Percentiles rank a stretch among this genome's conserved stretches.
These are phyloP conservation scores for Ahaetulla prasina DNA, from an alignment of 2,113 vertebrate species.

Conservation along the genomic window DNA sequence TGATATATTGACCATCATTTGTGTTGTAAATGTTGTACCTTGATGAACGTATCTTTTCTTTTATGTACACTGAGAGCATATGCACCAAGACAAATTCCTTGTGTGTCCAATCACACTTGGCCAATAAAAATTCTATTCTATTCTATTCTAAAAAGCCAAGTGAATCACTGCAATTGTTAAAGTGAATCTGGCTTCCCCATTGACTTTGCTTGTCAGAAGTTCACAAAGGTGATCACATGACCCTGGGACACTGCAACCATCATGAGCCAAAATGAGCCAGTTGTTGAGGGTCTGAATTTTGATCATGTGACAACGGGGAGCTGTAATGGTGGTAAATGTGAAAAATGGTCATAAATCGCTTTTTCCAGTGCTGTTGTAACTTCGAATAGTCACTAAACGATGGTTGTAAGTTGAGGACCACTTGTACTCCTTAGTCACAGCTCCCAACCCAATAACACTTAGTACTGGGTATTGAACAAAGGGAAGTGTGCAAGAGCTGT, in stretches of 20 bases:
- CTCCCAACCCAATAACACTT: background rate
- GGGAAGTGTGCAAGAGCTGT: background rate
- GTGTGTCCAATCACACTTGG: too few species aligned
- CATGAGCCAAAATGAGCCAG: background rate
- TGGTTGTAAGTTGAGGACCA: background rate
- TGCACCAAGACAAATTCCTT: too few species aligned
- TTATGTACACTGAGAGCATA: too few species aligned
- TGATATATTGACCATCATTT: too few species aligned
- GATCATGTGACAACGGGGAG: background rate
- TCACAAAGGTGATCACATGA: background rate
- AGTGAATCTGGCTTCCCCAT: background rate
- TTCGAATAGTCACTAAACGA: background rate
- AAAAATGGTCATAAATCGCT: background rate
- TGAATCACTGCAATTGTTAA: background rate
- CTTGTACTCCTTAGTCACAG: background rate
- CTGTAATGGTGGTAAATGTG: background rate
- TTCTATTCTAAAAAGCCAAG: too few species aligned
- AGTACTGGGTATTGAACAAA: background rate
- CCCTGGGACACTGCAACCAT: background rate
- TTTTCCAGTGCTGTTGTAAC: background rate
- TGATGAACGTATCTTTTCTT: too few species aligned
- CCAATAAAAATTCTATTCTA: too few species aligned
- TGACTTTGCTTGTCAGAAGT: background rate
- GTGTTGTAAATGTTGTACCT: too few species aligned
- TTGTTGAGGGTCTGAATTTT: background rate